Percentiles rank a stretch among this genome's conserved stretches.
phyloP scores from a whole-genome alignment of 2,797 vertebrate genomes.

The Fundulus diaphanus region DNA sequence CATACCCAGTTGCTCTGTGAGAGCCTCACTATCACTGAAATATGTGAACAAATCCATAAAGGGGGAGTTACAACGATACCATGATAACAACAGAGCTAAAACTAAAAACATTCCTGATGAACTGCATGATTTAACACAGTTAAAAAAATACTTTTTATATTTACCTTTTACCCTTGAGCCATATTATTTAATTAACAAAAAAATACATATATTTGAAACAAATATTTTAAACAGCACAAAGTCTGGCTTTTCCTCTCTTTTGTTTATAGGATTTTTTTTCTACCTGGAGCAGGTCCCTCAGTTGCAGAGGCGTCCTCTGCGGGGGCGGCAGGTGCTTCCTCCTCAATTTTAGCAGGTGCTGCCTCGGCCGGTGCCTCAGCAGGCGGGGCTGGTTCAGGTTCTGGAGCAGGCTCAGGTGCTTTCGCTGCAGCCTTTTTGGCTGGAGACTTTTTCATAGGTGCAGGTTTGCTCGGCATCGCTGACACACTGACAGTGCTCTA shows the following conservation, averaged over 20 bases:
- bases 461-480: constrained; percentile 83
- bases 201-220: background rate
- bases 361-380: constrained; percentile 49
- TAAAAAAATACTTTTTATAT: too few relatives aligned
- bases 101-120: background rate
- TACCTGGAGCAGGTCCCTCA: constrained; percentile 60
- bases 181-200: background rate
- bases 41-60: too few relatives aligned
- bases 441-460: constrained; percentile 81
- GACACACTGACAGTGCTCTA: constrained; percentile 44
- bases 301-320: constrained; percentile 36
- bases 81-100: background rate
- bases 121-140: too few relatives aligned
- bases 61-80: too few relatives aligned
- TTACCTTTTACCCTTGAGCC: too few relatives aligned
- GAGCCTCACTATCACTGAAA: too few relatives aligned
- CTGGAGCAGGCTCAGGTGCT: constrained; percentile 49
- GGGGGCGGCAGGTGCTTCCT: constrained; percentile 20
- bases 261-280: background rate
- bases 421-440: constrained; percentile 68
- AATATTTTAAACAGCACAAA: background rate
- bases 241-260: too few relatives aligned
- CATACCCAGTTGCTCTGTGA: too few relatives aligned
- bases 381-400: constrained; percentile 17
- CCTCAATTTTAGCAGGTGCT: too few relatives aligned